These are phyloP conservation scores for Cricetomys ansorgei DNA, from an alignment of 2,113 vertebrate species.

Conservation along the genomic window DNA sequence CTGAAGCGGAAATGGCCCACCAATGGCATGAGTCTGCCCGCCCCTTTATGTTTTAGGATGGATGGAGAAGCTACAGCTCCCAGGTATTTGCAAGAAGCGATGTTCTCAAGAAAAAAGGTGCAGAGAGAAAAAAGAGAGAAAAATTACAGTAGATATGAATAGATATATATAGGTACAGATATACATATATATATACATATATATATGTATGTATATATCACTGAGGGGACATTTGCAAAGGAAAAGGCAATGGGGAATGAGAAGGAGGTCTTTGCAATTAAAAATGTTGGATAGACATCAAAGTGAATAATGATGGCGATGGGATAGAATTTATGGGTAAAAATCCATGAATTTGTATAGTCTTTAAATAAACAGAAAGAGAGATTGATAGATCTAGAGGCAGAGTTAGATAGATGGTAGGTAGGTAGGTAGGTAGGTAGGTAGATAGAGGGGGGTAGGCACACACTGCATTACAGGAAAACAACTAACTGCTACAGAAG, in stretches of 20 bases:
- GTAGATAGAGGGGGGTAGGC: neutral
- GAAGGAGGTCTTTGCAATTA: neutral
- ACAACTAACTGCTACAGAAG: neutral
- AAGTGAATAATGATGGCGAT: neutral
- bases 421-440: neutral
- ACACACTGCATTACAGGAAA: neutral
- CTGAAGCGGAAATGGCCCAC: neutral
- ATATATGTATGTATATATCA: too few relatives aligned
- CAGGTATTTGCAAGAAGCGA: neutral
- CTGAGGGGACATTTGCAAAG: neutral
- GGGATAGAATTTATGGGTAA: neutral
- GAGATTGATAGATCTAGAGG: neutral
- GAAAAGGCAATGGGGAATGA: neutral
- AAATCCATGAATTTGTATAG: neutral
- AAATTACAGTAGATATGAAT: neutral
- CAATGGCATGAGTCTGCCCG: neutral
- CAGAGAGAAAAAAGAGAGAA: neutral
- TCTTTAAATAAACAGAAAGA: neutral
- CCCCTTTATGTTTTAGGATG: neutral
- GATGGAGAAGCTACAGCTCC: neutral
- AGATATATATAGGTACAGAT: too few relatives aligned
- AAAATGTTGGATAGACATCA: neutral
- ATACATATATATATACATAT: too few relatives aligned
- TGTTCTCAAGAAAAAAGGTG: neutral
- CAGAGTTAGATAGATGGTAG: neutral